Evolutionary conservation across 2,888 invertebrate species (phyloP).

Genomic region (Pseudococcus jackbeardsleyi): DNA sequence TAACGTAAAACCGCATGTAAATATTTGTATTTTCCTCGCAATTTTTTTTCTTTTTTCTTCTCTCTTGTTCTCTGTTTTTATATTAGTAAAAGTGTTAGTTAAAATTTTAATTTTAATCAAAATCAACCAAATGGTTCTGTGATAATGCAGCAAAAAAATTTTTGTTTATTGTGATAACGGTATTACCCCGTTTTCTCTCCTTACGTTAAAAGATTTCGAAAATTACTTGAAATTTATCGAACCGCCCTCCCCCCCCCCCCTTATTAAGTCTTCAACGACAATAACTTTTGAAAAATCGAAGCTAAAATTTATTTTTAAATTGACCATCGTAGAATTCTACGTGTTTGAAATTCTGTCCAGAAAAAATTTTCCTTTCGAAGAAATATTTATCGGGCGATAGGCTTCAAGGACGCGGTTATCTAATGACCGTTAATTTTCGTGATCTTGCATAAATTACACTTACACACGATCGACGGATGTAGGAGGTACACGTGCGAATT

Average conservation of each 20-base stretch:
- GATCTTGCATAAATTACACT: slow-evolving; percentile 33
- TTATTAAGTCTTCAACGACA: background rate
- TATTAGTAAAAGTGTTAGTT: slow-evolving; percentile 50
- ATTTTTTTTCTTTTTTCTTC: slow-evolving; percentile 36
- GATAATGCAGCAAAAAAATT: slow-evolving; percentile 46
- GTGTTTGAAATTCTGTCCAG: background rate
- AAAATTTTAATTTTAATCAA: slow-evolving; percentile 49
- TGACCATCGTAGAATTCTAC: background rate
- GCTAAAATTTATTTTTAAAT: background rate
- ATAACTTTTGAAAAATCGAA: background rate
- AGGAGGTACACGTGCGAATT: slow-evolving; percentile 11
- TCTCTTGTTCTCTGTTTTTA: slow-evolving; percentile 57
- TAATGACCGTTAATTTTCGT: slow-evolving; percentile 34
- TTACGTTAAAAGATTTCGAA: slow-evolving; percentile 22
- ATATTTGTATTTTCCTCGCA: slow-evolving; percentile 55
- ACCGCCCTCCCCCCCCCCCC: background rate
- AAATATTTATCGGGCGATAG: background rate
- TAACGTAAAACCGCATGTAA: slow-evolving; percentile 51
- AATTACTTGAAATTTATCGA: slow-evolving; percentile 32
- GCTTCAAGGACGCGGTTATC: slow-evolving; percentile 24
- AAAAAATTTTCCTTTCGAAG: background rate
- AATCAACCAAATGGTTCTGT: slow-evolving; percentile 48
- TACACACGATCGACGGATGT: slow-evolving; percentile 14
- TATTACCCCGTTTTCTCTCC: slow-evolving; percentile 23
- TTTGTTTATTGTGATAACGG: slow-evolving; percentile 52